These are phyloP conservation scores for Diabrotica virgifera DNA, from an alignment of 1,140 invertebrate genomes.

Conservation along the genomic window DNA sequence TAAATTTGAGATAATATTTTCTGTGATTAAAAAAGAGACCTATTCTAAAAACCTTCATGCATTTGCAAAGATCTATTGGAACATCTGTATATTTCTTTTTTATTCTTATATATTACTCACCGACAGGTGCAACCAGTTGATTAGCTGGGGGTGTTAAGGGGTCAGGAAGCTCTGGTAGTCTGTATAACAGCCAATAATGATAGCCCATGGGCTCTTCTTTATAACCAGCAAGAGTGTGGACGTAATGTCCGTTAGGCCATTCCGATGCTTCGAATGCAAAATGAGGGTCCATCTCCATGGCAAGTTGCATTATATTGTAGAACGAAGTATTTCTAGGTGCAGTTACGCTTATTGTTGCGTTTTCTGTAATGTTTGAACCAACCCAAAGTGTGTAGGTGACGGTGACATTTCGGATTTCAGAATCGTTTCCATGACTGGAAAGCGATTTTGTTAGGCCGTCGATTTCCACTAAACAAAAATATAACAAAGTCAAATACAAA, in stretches of 20 bases:
- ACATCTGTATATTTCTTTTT: too few species aligned
- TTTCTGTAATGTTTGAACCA: conserved; percentile 75
- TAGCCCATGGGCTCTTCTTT: conserved; percentile 84
- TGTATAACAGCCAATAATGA: conserved; percentile 84
- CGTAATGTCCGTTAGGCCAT: conserved; percentile 88
- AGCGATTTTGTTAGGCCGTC: conserved; percentile 43
- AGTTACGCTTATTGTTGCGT: conserved; percentile 65
- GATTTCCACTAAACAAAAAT: conserved; percentile 39
- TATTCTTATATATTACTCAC: conserved; percentile 61
- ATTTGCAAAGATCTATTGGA: too few species aligned
- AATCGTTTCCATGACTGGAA: conserved; percentile 53
- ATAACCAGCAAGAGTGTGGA: conserved; percentile 81
- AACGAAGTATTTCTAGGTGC: conserved; percentile 77
- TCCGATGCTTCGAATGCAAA: conserved; percentile 64
- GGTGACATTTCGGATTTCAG: conserved; percentile 65
- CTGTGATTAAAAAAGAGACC: too few species aligned
- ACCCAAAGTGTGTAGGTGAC: conserved; percentile 85
- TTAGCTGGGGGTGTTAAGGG: conserved; percentile 74
- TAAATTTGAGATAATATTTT: too few species aligned
- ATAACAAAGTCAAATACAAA: too few species aligned
- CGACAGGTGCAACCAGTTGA: conserved; percentile 78
- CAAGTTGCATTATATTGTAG: conserved; percentile 80
- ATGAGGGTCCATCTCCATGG: conserved; percentile 69
- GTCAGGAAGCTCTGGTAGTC: conserved; percentile 71
- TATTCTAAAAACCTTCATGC: too few species aligned